Conservation (phyloP, 1,140 invertebrate species). For the Panagrolaimus sp. region DNA sequence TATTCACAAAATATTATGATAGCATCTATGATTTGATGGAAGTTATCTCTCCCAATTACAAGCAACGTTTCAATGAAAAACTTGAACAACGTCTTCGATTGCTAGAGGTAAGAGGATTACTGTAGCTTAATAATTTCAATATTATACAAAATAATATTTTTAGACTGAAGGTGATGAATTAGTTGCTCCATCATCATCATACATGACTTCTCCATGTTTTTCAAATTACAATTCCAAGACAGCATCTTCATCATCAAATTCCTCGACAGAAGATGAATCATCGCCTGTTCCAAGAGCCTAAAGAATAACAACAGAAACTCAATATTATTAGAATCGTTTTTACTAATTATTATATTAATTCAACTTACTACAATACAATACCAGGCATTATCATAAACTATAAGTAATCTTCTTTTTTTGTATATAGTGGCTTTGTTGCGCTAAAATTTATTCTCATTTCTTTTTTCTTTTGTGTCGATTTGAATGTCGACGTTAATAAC, state of each 20-base stretch:
- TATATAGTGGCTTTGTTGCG: too few relatives aligned
- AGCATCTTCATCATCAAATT: background rate
- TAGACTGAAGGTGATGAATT: constrained; percentile 7
- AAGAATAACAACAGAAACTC: background rate
- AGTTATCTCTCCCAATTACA: constrained; percentile 50
- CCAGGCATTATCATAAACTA: too few relatives aligned
- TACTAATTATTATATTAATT: too few relatives aligned
- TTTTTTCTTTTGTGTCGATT: too few relatives aligned
- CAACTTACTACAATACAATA: too few relatives aligned
- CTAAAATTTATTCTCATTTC: too few relatives aligned
- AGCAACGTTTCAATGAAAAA: constrained; percentile 46
- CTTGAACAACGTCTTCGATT: constrained; percentile 29
- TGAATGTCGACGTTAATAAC: too few relatives aligned
- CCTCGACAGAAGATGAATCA: background rate
- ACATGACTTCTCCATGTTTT: background rate
- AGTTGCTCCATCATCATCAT: background rate
- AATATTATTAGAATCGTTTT: too few relatives aligned
- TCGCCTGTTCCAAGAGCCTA: background rate
- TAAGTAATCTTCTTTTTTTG: too few relatives aligned
- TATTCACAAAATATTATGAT: constrained; percentile 57
- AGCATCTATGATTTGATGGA: constrained; percentile 51
- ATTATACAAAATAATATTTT: background rate
- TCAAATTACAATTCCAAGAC: background rate
- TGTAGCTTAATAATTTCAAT: background rate
- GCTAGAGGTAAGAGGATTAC: constrained; percentile 24